Evolutionary conservation across 2,888 invertebrate species (phyloP).

Genomic region (Dasypogon diadema): DNA sequence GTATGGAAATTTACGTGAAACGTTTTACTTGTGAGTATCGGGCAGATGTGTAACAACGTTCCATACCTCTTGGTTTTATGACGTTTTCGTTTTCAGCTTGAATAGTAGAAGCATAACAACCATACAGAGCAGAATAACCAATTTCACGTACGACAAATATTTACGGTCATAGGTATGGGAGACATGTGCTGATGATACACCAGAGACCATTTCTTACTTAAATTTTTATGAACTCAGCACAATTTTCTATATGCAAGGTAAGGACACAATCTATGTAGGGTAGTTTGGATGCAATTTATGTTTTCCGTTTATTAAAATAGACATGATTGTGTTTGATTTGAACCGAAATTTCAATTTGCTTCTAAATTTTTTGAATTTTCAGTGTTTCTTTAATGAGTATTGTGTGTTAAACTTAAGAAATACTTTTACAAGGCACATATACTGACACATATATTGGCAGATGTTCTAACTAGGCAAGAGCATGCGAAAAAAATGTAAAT

Average conservation of each 20-base stretch:
- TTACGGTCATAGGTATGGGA: conserved; percentile 35
- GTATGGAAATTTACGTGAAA: conserved; percentile 44
- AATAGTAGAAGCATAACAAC: conserved; percentile 22
- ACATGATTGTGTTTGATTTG: too few species aligned
- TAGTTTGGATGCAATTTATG: conserved; percentile 10
- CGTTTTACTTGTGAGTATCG: background rate
- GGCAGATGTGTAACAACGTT: background rate
- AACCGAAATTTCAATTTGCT: too few species aligned
- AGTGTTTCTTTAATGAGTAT: too few species aligned
- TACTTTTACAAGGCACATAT: too few species aligned
- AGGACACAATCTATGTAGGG: background rate
- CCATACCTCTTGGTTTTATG: background rate
- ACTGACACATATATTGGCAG: too few species aligned
- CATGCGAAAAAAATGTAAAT: too few species aligned
- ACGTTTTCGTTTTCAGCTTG: conserved; percentile 29
- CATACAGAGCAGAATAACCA: conserved; percentile 24
- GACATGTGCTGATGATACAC: conserved; percentile 48
- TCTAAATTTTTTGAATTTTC: too few species aligned
- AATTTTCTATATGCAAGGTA: conserved; percentile 7
- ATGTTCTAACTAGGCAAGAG: too few species aligned
- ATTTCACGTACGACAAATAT: conserved; percentile 50
- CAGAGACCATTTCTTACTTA: conserved; percentile 35
- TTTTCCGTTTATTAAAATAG: conserved; percentile 5
- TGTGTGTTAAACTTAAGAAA: too few species aligned
- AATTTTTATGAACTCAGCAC: conserved; percentile 44